phyloP scores from a whole-genome alignment of 2,888 invertebrate species.

The Uropetala carovei region DNA sequence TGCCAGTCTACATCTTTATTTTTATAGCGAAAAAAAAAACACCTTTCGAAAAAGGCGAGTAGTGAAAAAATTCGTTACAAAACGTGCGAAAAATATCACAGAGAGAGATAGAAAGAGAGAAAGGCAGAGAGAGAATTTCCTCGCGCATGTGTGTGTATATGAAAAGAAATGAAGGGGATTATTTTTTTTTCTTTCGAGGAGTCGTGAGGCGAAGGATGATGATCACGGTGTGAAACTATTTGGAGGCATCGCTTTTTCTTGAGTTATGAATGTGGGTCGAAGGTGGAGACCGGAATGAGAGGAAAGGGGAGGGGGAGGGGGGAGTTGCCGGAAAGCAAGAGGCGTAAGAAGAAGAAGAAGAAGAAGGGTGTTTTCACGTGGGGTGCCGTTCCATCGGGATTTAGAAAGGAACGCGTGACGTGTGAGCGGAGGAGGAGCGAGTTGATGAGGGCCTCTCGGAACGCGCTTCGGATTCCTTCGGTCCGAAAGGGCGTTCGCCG shows the following conservation, averaged over 20 bases:
- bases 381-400: background rate
- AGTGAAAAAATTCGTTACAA: background rate
- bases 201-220: background rate
- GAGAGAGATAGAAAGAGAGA: background rate
- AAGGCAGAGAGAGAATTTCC: background rate
- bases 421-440: background rate
- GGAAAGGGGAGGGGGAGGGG: no score
- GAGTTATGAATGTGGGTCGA: conserved; percentile 43
- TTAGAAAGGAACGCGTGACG: conserved; percentile 44
- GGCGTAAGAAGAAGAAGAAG: background rate
- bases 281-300: conserved; percentile 37
- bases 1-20: background rate
- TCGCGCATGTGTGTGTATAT: background rate
- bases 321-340: background rate
- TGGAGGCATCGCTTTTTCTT: background rate
- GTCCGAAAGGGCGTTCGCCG: background rate
- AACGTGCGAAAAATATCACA: background rate
- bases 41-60: conserved; percentile 2
- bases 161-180: background rate
- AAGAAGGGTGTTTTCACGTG: background rate
- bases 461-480: background rate
- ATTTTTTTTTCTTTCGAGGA: background rate
- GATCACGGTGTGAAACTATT: no score
- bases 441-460: conserved; percentile 4
- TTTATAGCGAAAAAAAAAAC: background rate